Evolutionary conservation across 2,113 vertebrate species (phyloP), one percentile per base, ranked within the genome.

Genomic region (Pongo pygmaeus): DNA sequence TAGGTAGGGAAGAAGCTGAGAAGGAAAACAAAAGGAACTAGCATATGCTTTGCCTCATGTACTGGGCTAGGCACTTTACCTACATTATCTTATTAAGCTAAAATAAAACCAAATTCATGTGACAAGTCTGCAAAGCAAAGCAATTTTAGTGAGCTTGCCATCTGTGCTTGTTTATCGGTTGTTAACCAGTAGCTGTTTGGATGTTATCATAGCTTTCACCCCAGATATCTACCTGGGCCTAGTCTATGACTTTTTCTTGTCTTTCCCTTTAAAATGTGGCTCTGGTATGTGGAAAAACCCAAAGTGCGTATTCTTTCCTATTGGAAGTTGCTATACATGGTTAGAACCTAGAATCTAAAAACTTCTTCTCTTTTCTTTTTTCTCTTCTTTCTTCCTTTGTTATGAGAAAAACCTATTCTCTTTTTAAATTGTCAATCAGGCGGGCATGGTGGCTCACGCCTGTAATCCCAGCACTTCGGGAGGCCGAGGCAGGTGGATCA

Each of bases 361-460:
- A 23, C n/a, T 94, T 78, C n/a, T 94, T 78, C 88, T 95, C 59
- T 75, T 80, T 80, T 12, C 10, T 16, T 89, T 61, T 69, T 35
- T 20, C 59, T 38, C 25, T 30, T 38, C 75, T 81, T 75, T 69
- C 67, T 93, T 70, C 27, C 75, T 78, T 96, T 91, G n/a, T 94
- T 89, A 10, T 93, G 30, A 94, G 87, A 85, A 94, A 84, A 81
- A 38, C 79, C 87, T 90, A 46, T 80, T 17, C 13, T 90, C 61
- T 79, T 93, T 89, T 81, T 20, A 89, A 95, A 64, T 55, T 67
- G 67, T 50, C 55, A 22, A 0, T 91, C 48, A 38, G 52, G 52
- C 0, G 6, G 52, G 18, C 52, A 6, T 55, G 52, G 52, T 55
- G 18, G 52, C 52, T 55, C 52, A 55, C 6, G 18, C 52, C 18